Evolutionary conservation across 2,888 invertebrate species (phyloP), one percentile per base, ranked within the genome.

Genomic region (Phorcus lineatus): DNA sequence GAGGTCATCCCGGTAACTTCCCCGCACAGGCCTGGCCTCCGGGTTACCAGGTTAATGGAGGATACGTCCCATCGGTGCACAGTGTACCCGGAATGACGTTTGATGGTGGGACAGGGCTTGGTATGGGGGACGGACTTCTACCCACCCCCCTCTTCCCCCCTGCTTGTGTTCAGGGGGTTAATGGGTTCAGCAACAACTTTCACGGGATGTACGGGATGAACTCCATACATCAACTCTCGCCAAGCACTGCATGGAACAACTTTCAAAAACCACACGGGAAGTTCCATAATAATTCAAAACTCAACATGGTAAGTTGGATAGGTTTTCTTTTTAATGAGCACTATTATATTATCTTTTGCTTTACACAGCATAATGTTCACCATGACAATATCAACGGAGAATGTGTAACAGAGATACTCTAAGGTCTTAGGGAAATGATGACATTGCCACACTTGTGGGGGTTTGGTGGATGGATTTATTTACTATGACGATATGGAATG

Each of bases 101-200:
- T 78, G 86, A 86, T 74, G 86, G 86, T 7, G 86, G 86, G 2
- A 86, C 86, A 36, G 84, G 79, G 1, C 83, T 84, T 17, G 84
- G 80, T 17, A 24, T 54, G 54, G 55, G 76, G 76, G 55, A 84
- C 75, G 84, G 86, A 1, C 80, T 83, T 28, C 47, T 84, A 54
- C 83, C 78, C 3, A 77, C 82, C 22, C 76, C 80, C 19, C 16
- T 54, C 11, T 40, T 66, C 9, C 53, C 77, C n/a, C 79, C 78
- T n/a, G 24, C 17, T 7, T 76, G 3, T 28, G 31, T 54, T 11
- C 76, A 55, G n/a, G 76, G 54, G 6, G 55, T 54, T 17, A 76
- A 76, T n/a, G 76, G 76, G 0, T 19, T 22, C 74, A n/a, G 19
- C 13, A 70, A 36, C 36, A 67, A 28, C 31, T 36, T 17, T 19